A percentile compares a stretch with the other conserved stretches of the same genome.
Conservation (phyloP, 2,888 invertebrate species). For the Auanema freiburgensis region DNA sequence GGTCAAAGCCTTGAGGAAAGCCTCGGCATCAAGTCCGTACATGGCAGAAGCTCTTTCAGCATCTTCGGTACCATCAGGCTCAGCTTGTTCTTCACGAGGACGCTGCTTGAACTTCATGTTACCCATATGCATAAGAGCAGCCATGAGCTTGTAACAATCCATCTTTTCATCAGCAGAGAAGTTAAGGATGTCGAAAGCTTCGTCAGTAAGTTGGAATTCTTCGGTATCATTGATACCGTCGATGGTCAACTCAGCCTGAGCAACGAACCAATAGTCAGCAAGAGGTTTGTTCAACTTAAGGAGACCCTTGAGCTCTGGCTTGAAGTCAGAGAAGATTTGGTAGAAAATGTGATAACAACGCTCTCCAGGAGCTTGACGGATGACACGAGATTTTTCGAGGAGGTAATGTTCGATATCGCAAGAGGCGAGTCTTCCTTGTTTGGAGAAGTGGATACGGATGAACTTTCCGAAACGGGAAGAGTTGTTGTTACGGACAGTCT, state of each 20-base stretch:
- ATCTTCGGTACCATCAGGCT: constrained; percentile 67
- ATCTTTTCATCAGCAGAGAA: constrained; percentile 95
- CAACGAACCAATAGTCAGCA: constrained; percentile 87
- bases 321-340: constrained; percentile 71
- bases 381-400: constrained; percentile 99
- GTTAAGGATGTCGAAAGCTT: constrained; percentile 97
- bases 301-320: constrained; percentile 67
- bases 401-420: constrained; percentile 99
- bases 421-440: constrained; percentile 94
- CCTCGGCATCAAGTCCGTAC: constrained; percentile 60
- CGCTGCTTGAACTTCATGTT: constrained; percentile 99
- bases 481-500: constrained; percentile 99
- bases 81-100: constrained; percentile 99
- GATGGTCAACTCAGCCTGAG: constrained; percentile 91
- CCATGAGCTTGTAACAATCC: constrained; percentile 94
- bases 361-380: constrained; percentile 86
- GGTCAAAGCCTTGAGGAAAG: constrained; percentile 67
- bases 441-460: constrained; percentile 99
- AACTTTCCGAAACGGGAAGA: constrained; percentile 99
- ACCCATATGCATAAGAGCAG: constrained; percentile 99
- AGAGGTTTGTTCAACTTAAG: constrained; percentile 81
- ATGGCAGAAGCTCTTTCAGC: constrained; percentile 58
- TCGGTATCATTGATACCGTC: constrained; percentile 90
- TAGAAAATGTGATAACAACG: constrained; percentile 99
- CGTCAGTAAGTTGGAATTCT: constrained; percentile 72